phyloP scores from a whole-genome alignment of 2,113 vertebrate species.

The Alces alces region DNA sequence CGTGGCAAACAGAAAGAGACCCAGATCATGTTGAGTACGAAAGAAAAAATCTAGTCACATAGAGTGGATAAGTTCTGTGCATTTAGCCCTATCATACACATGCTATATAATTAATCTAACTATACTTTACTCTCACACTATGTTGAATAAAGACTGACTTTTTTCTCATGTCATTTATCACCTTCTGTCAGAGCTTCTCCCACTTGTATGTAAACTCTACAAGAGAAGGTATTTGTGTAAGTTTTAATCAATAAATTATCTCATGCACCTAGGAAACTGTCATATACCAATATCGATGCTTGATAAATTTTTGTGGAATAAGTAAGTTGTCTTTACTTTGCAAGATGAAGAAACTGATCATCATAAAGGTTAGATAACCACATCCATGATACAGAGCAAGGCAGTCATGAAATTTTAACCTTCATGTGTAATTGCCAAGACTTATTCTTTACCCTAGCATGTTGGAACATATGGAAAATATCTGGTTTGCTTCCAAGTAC shows the following conservation, averaged over 20 bases:
- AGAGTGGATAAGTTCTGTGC: neutral
- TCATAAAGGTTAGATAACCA: neutral
- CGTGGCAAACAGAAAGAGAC: neutral
- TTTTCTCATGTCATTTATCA: neutral
- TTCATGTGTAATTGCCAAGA: neutral
- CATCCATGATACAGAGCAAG: neutral
- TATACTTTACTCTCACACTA: neutral
- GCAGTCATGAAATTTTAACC: neutral
- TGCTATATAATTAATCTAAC: neutral
- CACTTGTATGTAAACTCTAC: neutral
- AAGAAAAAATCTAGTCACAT: neutral
- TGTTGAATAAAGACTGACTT: neutral
- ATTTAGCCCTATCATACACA: neutral
- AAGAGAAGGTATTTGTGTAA: neutral
- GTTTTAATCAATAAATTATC: neutral
- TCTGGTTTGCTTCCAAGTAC: neutral
- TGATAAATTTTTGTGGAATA: neutral
- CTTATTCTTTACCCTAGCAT: neutral
- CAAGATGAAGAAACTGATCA: neutral
- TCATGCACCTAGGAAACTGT: neutral
- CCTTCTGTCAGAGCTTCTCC: neutral
- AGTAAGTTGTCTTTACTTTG: neutral
- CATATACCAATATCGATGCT: neutral
- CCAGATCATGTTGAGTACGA: neutral
- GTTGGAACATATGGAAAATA: neutral